Evolutionary conservation across 2,113 vertebrate species (phyloP), one percentile per base, ranked within the genome.

Genomic region (Dendropsophus ebraccatus): DNA sequence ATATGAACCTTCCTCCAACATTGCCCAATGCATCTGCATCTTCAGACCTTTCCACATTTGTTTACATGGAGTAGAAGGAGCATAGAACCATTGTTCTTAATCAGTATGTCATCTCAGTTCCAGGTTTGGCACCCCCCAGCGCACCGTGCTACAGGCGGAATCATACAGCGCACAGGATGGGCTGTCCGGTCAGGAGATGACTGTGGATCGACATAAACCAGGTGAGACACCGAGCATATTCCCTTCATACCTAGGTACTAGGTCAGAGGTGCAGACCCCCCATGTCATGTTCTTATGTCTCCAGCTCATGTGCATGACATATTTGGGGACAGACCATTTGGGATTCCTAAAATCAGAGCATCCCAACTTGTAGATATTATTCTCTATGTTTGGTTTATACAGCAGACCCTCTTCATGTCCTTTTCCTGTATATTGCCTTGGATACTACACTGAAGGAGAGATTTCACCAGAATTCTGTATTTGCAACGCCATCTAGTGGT

Each of bases 141-240:
- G 96, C 54, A 89, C 93, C 1, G 87, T 93, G 81, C 89, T 95
- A 87, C 93, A 93, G 0, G 94, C 92, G 1, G 96, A 97, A 17
- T 91, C 95, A 2, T 96, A 94, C 86, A 91, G 93, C n/a, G 87
- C 88, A 73, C 91, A 94, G 0, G 96, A 97, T 19, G 89, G 92
- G 35, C 89, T 88, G 41, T 96, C 96, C 54, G 96, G 95, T 87
- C 97, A 97, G 90, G 96, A 97, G 1, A 96, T 96, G 91, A 96
- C 95, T 49, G 96, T 96, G 93, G 97, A 98, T 88, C 92, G 96
- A 72, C 93, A 93, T 90, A 97, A 96, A 89, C 91, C 95, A 54
- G 97, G 97, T 98, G 94, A 81, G 89, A 14, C 9, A 25, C n/a
- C 60, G 4, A 3, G 7, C 25, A 11, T 21, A 21, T 62, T 56